These are phyloP conservation scores for Emydoidea blandingii DNA, from an alignment of 2,797 vertebrate species.

Conservation along the genomic window DNA sequence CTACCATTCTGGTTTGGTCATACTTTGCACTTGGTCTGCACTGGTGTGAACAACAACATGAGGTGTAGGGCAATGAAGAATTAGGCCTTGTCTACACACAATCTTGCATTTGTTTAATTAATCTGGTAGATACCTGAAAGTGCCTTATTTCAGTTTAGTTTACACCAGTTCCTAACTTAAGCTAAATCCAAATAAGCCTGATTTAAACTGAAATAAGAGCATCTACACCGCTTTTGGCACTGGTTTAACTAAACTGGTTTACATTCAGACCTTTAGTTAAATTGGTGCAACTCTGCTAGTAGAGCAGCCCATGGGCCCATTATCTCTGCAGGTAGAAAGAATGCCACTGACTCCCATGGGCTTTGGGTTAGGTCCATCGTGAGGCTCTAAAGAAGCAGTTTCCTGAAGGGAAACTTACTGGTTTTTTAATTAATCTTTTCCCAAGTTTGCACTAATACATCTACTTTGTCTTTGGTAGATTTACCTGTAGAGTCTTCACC, in stretches of 20 bases:
- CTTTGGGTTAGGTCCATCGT: background rate
- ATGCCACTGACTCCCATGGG: background rate
- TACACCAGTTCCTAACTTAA: no score
- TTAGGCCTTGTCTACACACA: background rate
- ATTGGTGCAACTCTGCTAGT: background rate
- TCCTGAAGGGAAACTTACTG: background rate
- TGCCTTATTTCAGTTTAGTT: background rate
- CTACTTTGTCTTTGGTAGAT: background rate
- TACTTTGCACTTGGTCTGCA: background rate
- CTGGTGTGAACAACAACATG: no score
- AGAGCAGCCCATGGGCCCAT: background rate
- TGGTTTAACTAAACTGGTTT: background rate
- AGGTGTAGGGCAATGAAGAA: no score
- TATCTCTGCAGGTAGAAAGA: background rate
- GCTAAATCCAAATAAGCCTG: background rate
- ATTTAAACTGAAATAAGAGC: background rate
- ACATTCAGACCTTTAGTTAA: background rate
- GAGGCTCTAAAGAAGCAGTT: background rate
- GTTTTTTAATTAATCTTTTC: background rate
- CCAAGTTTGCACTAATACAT: background rate
- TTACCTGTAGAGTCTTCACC: conserved; percentile 87
- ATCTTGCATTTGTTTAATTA: background rate
- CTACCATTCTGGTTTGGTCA: background rate
- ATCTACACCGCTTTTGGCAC: background rate
- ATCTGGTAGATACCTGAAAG: background rate